Evolutionary conservation across 2,113 vertebrate species (phyloP), one percentile per base, ranked within the genome.

Genomic region (Eudorcas thomsonii): DNA sequence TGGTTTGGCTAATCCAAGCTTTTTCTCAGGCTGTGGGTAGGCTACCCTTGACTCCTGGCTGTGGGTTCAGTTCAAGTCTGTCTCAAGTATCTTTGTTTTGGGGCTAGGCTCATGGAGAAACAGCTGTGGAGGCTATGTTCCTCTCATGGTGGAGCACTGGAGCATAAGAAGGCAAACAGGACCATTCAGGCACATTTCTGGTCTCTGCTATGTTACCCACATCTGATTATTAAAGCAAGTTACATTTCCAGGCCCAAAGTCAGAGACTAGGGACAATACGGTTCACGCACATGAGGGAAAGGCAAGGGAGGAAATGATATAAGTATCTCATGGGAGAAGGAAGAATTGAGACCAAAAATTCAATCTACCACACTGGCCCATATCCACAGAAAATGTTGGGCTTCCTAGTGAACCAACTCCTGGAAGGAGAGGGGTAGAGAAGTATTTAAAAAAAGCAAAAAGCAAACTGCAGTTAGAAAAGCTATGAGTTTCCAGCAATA

Each of bases 81-180:
- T 95, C 77, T 62, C 39, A 90, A 7, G 25, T 48, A 30, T 45
- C 59, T 80, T 62, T 81, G 28, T 50, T 95, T 26, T n/a, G 45
- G 16, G 17, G 2, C 26, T 71, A 36, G 45, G 23, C 2, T 67
- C 11, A 43, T 16, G 16, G n/a, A 23, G 11, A 96, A 95, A 67
- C 10, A 39, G 67, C 13, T 60, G 1, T 26, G 1, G 0, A 30
- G 36, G 17, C 0, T 3, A 6, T 14, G 36, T n/a, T 83, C 48
- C 88, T 71, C n/a, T 91, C 15, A 13, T 23, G 7, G 30, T 90
- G 45, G 84, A 86, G 13, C 8, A 23, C n/a, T 9, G 1, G 59
- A 67, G 30, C 74, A 39, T 21, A 50, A 45, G 19, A 96, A 13
- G 26, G 9, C 48, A 94, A 90, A 26, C 4, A 52, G 15, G 67